Evolutionary conservation across 2,113 vertebrate species (phyloP), one percentile per base, ranked within the genome.

Genomic region (Sus scrofa): DNA sequence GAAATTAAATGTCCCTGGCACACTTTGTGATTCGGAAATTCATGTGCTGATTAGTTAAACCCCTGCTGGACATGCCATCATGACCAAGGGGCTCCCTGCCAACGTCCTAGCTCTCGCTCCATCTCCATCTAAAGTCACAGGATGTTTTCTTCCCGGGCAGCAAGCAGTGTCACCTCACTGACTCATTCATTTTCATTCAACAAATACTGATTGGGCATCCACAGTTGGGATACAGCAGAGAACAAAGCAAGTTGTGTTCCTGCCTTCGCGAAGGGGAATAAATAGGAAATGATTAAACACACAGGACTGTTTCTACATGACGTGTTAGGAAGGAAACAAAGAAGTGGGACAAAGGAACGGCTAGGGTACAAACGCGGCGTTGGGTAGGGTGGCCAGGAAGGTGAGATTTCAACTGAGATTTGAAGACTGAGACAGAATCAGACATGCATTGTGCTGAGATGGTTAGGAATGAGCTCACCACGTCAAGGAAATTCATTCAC

Each of bases 51-150:
- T 92, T 67, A 88, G 84, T 85, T 75, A 62, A 70, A 50, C 62
- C 56, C 32, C 84, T 86, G 83, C 82, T 60, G 67, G 91, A 89
- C 22, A 11, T 7, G 27, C 52, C 81, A 58, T 37, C n/a, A 11
- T 10, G 81, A 73, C 89, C 89, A 20, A 70, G 3, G 6, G 87
- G 7, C 77, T 65, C 77, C 83, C 34, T 50, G 52, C 67, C 68
- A 78, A 19, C 0, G 0, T 73, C 20, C 63, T 20, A 19, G 9
- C 30, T 65, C 73, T 86, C 65, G 5, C 15, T 26, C 60, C 26
- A 62, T 39, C 50, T 86, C 73, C 91, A 71, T 58, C 95, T 94
- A 93, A 88, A 86, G 39, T 44, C 81, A 50, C 85, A 86, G 73
- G 70, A 58, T 56, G 60, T 78, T 77, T 95, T 85, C 84, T 71